Evolutionary conservation across 2,797 vertebrate genomes (phyloP).

Genomic region (Rhabdophis nuchalis): DNA sequence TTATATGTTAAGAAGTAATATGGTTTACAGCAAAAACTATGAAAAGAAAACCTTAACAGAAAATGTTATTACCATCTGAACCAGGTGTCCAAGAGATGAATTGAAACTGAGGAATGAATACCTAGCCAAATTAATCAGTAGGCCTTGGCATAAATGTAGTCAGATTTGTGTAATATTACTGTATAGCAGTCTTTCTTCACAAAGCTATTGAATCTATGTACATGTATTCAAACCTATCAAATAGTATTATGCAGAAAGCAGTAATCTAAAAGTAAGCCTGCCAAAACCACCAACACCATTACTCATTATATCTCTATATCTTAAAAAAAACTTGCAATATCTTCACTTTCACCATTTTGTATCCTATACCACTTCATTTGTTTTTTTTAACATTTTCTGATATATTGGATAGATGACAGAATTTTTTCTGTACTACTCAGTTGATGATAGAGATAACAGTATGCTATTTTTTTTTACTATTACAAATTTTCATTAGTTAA

Average conservation of each 20-base stretch:
- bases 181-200: background rate
- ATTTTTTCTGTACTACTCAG: background rate
- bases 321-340: background rate
- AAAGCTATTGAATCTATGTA: background rate
- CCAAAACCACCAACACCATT: background rate
- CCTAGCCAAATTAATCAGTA: background rate
- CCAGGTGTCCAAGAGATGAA: background rate
- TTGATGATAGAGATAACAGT: background rate
- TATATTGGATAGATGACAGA: background rate
- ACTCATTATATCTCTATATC: background rate
- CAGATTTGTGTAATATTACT: background rate
- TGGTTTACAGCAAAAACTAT: background rate
- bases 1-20: background rate
- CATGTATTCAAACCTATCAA: background rate
- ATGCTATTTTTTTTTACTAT: background rate
- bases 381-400: background rate
- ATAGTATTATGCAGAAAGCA: background rate
- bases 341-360: background rate
- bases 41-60: background rate
- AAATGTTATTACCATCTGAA: background rate
- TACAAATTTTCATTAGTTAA: background rate
- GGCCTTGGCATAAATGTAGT: background rate
- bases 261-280: background rate
- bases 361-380: background rate
- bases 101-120: background rate